These are phyloP conservation scores for Leptopilina myrica DNA, from an alignment of 2,888 invertebrate species.

Conservation along the genomic window DNA sequence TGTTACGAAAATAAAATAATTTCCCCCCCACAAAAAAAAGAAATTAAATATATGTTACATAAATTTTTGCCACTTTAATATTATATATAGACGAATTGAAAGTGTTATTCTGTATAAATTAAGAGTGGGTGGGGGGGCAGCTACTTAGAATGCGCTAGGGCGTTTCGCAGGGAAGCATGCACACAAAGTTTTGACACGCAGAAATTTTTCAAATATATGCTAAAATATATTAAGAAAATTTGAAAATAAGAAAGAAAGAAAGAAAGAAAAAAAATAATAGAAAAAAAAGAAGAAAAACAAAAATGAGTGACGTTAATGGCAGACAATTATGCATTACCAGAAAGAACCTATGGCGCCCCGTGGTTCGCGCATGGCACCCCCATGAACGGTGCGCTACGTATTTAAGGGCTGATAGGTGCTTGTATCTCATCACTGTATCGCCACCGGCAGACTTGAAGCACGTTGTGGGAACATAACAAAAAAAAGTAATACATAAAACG, in stretches of 20 bases:
- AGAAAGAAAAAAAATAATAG: conserved; percentile 39
- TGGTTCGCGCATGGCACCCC: conserved; percentile 68
- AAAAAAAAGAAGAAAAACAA: conserved; percentile 49
- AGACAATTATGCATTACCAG: conserved; percentile 51
- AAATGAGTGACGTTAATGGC: conserved; percentile 53
- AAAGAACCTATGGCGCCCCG: conserved; percentile 48
- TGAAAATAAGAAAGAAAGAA: conserved; percentile 42
- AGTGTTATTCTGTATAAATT: background rate
- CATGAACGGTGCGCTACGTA: conserved; percentile 61
- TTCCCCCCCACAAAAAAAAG: too few relatives aligned
- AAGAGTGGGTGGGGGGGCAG: background rate
- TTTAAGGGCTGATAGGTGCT: conserved; percentile 72
- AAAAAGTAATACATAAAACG: background rate
- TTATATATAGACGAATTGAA: too few relatives aligned
- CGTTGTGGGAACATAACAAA: conserved; percentile 44
- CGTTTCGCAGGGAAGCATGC: background rate
- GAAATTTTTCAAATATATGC: conserved; percentile 23
- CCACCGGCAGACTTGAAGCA: conserved; percentile 60
- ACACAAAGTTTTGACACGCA: background rate
- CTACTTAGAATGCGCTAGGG: background rate
- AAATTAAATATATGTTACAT: too few relatives aligned
- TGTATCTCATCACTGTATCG: conserved; percentile 69
- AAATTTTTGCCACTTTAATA: too few relatives aligned
- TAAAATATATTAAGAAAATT: conserved; percentile 58
- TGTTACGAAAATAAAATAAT: too few relatives aligned